Base-by-base conservation (phyloP, 2,888 invertebrate genomes). In the Leistus spinibarbis region DNA sequence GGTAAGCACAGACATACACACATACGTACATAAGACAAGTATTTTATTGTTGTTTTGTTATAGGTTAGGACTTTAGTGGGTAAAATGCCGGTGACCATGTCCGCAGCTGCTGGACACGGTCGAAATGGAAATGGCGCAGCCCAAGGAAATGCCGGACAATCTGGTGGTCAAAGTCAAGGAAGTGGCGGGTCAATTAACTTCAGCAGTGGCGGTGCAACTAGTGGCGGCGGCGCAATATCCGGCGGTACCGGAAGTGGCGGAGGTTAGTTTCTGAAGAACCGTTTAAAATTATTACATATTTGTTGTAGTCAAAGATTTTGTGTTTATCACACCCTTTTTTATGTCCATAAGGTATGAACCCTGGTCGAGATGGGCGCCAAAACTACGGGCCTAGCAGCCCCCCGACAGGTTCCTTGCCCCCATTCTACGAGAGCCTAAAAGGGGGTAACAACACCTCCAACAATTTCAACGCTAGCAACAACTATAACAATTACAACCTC, bases 371-470 rank as follows among this genome's bases (percentile, higher is more conserved):
- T 83, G 95, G 95, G 0, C 89, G 95, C 66, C 92, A 94, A 76
- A 94, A 95, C 84, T 95, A 95, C 83, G 95, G 95, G 1, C 95
- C 95, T 5, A 95, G 94, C 79, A 95, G 95, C 80, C 95, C 95
- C 69, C 95, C 95, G 1, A 95, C 94, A 0, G 95, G 94, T 13
- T 94, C 94, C 69, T 86, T 95, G 77, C 95, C 95, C n/a, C 95
- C 95, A 0, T 95, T 95, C 82, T 95, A 95, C 84, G 95, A 95
- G 85, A 94, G 94, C 9, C 88, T 95, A 0, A 95, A 95, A 84
- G 91, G 91, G 68, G 94, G 94, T 13, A 94, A 93, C 81, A 91
- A 91, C 79, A 89, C 90, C 10, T 88, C 88, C 66, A 89, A 89
- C 79, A 88, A 88, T 76, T 93, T 91, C 81, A 92, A 92, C 82